Base-by-base conservation (phyloP, 2,113 vertebrate genomes). In the Arvicanthis niloticus region DNA sequence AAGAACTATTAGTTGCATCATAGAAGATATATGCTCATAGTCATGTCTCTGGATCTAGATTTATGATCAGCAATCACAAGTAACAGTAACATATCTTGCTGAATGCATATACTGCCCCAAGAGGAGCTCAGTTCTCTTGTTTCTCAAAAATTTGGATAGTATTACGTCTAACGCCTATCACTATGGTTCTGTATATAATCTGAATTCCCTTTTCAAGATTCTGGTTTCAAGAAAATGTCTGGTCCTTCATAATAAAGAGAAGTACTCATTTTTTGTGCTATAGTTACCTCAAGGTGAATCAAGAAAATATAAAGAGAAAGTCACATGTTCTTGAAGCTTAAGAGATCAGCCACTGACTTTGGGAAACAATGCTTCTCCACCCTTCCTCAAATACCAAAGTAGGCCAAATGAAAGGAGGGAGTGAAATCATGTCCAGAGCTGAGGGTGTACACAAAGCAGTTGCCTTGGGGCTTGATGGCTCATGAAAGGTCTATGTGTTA, bases 341-440 rank as follows among this genome's bases (percentile, higher is more conserved):
- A 2, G 0, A n/a, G 53, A 67, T 42, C 1, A 22, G 22, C 24
- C 15, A 22, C 1, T 37, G 56, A n/a, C 67, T 42, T 7, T n/a
- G 40, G 5, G 24, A 67, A 26, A 90, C 5, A 10, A 7, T 60
- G 6, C 0, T 58, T n/a, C 7, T 65, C n/a, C 0, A 3, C n/a
- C 0, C 31, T 17, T 40, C 11, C 21, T 3, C 42, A 19, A 3
- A 0, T 1, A 7, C 26, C 17, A 31, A 10, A 6, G 5, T 42
- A 53, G 65, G 45, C 16, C 1, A 45, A 12, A 53, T 3, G 34
- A 29, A 26, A 12, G n/a, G 19, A 24, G 26, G 68, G 51, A 58
- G 4, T 9, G 34, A 70, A 80, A 24, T 40, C 1, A 42, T 29
- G 2, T 29, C 37, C 17, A 48, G 29, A n/a, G 22, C 56, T 29